Base-by-base conservation (phyloP, 2,113 vertebrate genomes). In the Prunella fulvescens region DNA sequence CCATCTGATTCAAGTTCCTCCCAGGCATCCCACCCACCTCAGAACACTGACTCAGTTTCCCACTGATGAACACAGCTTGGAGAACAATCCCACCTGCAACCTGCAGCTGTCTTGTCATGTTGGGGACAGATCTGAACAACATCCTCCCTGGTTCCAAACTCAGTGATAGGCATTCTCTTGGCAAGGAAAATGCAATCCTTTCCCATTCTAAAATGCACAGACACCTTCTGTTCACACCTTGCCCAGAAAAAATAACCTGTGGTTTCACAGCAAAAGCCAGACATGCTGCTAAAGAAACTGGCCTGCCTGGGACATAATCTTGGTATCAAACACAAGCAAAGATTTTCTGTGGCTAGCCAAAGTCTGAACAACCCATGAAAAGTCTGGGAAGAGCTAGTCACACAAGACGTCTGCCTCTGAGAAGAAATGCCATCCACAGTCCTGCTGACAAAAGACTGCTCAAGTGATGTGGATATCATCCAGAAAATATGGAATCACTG, bases 111-210 rank as follows among this genome's bases (percentile, higher is more conserved):
- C 40, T 56, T 2, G 2, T 20, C 3, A 0, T 2, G 8, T 0
- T 7, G 2, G 47, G 4, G 3, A 9, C 2, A 9, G 35, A 26
- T 29, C 40, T 48, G 22, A 42, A 24, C 2, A 19, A 25, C 18
- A 10, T 5, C n/a, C 51, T 19, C 29, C 20, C 37, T 2, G 0
- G 2, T 4, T n/a, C 76, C 8, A 1, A 17, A 37, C 3, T 61
- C 28, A 42, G 12, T 7, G 2, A 31, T 0, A 0, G 19, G 19
- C 45, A 14, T 20, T 28, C 7, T 6, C 33, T 14, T 4, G 15
- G 35, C 19, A 13, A 1, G 0, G 33, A 62, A 20, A 67, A 58
- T 45, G 29, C 15, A 25, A 26, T 28, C 5, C 9, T 18, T 62
- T 14, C 29, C 56, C 47, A 23, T 40, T 9, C 24, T 35, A 40